phyloP scores from a whole-genome alignment of 1,140 invertebrate genomes.

The Scaptomyza hsui region DNA sequence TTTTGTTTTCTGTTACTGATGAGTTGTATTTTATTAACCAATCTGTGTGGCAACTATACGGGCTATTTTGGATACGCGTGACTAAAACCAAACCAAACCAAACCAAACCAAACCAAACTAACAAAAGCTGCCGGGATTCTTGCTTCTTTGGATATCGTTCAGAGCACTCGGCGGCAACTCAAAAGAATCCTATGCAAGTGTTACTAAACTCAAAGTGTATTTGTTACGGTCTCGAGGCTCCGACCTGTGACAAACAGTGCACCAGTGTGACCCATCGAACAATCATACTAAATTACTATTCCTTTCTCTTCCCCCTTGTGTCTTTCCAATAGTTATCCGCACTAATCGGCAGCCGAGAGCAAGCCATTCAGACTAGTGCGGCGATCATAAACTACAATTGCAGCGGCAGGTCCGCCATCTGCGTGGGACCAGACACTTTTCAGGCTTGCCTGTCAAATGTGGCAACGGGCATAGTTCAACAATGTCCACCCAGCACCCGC shows the following conservation, averaged over 20 bases:
- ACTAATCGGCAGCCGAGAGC: constrained; percentile 42
- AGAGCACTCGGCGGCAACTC: constrained; percentile 71
- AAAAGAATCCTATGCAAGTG: constrained; percentile 75
- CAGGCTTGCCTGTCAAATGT: constrained; percentile 53
- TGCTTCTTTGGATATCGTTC: constrained; percentile 73
- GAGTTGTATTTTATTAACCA: constrained; percentile 67
- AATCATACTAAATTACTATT: constrained; percentile 36
- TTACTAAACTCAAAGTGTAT: constrained; percentile 53
- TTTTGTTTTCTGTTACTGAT: constrained; percentile 52
- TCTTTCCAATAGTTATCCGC: constrained; percentile 46
- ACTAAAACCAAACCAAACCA: constrained; percentile 51
- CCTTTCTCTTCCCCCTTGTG: not conserved
- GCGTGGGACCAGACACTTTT: constrained; percentile 65
- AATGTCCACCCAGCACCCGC: constrained; percentile 57
- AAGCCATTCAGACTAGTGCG: constrained; percentile 39
- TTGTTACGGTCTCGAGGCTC: constrained; percentile 36
- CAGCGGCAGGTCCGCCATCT: constrained; percentile 60
- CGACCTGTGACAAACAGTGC: constrained; percentile 49
- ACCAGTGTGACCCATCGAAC: constrained; percentile 7
- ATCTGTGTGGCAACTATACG: constrained; percentile 56
- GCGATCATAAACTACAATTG: constrained; percentile 60
- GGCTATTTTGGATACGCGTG: constrained; percentile 64
- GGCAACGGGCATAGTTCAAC: constrained; percentile 42
- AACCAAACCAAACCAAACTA: constrained; percentile 39
- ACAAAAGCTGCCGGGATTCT: constrained; percentile 71